Evolutionary conservation across 2,888 invertebrate species (phyloP).

Genomic region (Nebria salina): DNA sequence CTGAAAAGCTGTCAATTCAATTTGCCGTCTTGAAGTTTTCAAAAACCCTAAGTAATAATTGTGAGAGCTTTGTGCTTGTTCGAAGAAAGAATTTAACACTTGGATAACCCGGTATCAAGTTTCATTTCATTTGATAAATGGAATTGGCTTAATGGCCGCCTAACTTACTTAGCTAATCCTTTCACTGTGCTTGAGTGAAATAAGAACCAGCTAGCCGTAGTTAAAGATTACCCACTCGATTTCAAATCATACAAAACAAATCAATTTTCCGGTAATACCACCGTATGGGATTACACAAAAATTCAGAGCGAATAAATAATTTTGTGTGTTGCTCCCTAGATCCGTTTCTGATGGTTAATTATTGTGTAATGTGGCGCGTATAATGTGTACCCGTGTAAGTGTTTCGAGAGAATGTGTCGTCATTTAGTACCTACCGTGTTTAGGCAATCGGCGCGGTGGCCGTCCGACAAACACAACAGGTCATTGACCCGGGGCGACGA

Average conservation of each 20-base stretch:
- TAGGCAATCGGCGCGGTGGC: neutral
- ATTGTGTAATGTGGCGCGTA: neutral
- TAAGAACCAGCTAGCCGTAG: neutral
- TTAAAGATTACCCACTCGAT: neutral
- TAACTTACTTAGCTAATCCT: neutral
- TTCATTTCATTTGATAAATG: constrained; percentile 1
- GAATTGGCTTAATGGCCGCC: neutral
- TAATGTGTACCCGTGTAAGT: neutral
- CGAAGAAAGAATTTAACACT: constrained; percentile 1
- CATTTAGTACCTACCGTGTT: constrained; percentile 16
- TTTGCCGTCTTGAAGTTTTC: neutral
- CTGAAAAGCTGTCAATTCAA: neutral
- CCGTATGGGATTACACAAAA: too few species aligned
- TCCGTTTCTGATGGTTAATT: neutral
- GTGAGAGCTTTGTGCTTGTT: constrained; percentile 1
- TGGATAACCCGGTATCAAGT: neutral
- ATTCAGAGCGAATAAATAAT: neutral
- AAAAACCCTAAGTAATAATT: neutral
- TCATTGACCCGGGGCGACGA: constrained; percentile 26
- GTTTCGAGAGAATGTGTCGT: neutral
- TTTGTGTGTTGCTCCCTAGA: neutral
- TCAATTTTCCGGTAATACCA: too few species aligned
- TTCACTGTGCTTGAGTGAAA: neutral
- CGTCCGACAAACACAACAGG: constrained; percentile 4
- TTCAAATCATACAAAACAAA: neutral